These are phyloP conservation scores for Ceratitis capitata DNA, from an alignment of 1,140 invertebrate genomes.

Conservation along the genomic window DNA sequence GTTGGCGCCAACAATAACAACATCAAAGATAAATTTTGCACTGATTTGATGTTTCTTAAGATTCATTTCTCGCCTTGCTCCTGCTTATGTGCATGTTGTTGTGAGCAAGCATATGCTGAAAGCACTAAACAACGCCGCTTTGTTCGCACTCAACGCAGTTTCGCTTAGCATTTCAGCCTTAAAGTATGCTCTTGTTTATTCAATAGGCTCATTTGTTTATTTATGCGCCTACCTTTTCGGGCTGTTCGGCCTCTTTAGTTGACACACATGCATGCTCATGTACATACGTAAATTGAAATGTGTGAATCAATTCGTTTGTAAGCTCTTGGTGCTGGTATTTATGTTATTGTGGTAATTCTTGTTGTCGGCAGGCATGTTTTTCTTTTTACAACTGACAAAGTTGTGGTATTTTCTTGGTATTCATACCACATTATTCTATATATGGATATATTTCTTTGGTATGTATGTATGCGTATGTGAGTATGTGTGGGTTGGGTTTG, in stretches of 20 bases:
- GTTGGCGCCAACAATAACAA: neutral
- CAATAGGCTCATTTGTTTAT: neutral
- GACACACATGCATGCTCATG: neutral
- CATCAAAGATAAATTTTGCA: neutral
- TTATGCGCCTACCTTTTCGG: neutral
- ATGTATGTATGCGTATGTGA: neutral
- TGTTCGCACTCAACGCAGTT: neutral
- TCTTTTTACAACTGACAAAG: neutral
- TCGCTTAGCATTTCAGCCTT: no score
- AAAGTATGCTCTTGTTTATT: neutral
- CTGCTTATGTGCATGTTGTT: neutral
- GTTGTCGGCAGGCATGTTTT: neutral
- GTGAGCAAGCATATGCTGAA: neutral
- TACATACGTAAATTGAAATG: neutral
- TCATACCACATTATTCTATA: neutral
- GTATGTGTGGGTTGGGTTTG: no score
- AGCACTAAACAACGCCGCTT: neutral
- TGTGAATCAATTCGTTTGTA: neutral
- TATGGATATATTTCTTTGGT: neutral
- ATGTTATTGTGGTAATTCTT: slow-evolving; percentile 1
- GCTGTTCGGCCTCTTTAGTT: neutral
- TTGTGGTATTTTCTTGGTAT: neutral
- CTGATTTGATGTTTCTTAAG: neutral
- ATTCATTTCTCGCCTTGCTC: neutral
- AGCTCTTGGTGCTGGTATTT: neutral